phyloP scores from a whole-genome alignment of 2,113 vertebrate genomes.

The Todiramphus chloris region DNA sequence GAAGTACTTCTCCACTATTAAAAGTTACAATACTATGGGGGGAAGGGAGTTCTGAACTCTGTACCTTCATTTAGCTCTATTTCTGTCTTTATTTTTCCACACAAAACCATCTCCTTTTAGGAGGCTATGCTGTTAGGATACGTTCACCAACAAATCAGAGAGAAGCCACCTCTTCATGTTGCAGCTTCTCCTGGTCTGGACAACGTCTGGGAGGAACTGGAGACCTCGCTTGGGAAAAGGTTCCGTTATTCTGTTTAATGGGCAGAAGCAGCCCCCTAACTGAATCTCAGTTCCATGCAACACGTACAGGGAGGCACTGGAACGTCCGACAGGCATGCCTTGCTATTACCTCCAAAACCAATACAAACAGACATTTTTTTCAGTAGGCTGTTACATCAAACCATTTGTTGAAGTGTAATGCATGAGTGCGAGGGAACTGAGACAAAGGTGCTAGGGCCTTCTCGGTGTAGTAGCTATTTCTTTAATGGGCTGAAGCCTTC shows the following conservation, averaged over 20 bases:
- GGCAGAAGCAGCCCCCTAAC: conserved; percentile 23
- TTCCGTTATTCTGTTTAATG: conserved; percentile 13
- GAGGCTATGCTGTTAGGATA: neutral
- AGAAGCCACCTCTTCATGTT: neutral
- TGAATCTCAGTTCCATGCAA: conserved; percentile 4
- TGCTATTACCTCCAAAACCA: neutral
- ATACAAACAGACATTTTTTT: neutral
- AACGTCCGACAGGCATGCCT: neutral
- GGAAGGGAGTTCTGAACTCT: neutral
- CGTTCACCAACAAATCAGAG: neutral
- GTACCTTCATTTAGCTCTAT: neutral
- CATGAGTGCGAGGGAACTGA: neutral
- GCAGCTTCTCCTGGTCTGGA: neutral
- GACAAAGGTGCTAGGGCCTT: neutral
- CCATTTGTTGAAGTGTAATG: neutral
- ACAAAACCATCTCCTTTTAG: neutral
- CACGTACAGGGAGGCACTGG: neutral
- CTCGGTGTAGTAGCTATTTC: neutral
- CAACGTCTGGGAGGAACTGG: conserved; percentile 7
- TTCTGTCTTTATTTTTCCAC: neutral
- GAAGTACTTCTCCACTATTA: neutral
- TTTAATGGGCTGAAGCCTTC: conserved; percentile 18
- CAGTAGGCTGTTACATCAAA: neutral
- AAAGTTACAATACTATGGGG: neutral
- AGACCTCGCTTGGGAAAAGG: conserved; percentile 17